Evolutionary conservation across 2,888 invertebrate species (phyloP), one percentile per base, ranked within the genome.

Genomic region (Eristalis intricaria): DNA sequence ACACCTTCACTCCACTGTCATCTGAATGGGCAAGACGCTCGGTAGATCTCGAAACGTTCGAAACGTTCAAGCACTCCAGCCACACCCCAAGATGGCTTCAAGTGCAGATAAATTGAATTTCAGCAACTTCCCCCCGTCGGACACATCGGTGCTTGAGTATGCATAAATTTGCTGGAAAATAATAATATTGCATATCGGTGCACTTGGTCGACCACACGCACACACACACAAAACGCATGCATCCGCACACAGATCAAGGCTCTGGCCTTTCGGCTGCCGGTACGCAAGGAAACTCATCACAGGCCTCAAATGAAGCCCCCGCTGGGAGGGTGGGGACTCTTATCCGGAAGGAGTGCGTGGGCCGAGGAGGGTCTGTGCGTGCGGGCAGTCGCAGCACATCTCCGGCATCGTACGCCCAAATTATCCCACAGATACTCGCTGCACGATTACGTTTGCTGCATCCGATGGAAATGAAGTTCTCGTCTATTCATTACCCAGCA

Each of bases 401-500:
- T 63, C 4, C 23, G 29, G 1, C 61, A 32, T 60, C 40, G 29
- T 50, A 10, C 19, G 43, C 29, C 38, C 38, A 58, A n/a, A 58
- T 38, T 64, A n/a, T 58, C 32, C 15, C 22, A 32, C 32, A 23
- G 13, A 32, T 19, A 40, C 29, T n/a, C 56, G 22, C 15, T 22
- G n/a, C 15, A 10, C 64, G 19, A 38, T 38, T 38, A 38, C 50
- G 19, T 19, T 50, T 50, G 50, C 19, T 50, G 50, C 50, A 19
- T 50, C 19, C 50, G 50, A 50, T 19, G 50, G 35, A 65, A 35
- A 75, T 22, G 56, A 50, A 56, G 15, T 63, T 60, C 68, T 58
- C 74, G 64, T 74, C 74, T 69, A 81, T 50, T 75, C 80, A 81
- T 74, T 74, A 81, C 63, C 69, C 74, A 19, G 50, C 50, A 68